A percentile compares a stretch with the other conserved stretches of the same genome.
Conservation (phyloP, 2,113 vertebrate genomes). For the Bubo scandiacus region DNA sequence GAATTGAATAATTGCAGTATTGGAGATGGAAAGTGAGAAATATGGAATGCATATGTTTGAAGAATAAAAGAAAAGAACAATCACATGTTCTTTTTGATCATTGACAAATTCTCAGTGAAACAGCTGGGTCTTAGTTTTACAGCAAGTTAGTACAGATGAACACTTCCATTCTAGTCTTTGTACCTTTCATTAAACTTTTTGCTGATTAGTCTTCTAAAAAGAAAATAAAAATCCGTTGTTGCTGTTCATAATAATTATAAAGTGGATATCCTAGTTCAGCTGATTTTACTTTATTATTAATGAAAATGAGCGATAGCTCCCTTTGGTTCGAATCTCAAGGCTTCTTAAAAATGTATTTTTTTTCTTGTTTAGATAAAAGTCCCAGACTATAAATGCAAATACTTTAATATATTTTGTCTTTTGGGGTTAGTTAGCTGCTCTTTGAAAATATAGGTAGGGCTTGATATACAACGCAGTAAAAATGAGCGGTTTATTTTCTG, state of each 20-base stretch:
- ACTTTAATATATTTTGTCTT: not conserved
- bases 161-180: not conserved
- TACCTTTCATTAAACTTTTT: not conserved
- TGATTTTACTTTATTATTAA: not conserved
- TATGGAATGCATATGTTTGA: not conserved
- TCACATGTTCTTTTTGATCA: not conserved
- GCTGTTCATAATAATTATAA: not conserved
- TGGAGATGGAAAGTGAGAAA: not conserved
- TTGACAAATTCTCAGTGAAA: not conserved
- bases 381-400: not conserved
- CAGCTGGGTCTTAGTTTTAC: not conserved
- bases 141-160: not conserved
- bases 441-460: not conserved
- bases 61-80: not conserved
- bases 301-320: not conserved
- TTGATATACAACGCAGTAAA: not conserved
- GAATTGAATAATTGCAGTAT: not conserved
- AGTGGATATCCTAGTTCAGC: not conserved
- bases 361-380: not conserved
- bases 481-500: not conserved
- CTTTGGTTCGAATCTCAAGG: not conserved
- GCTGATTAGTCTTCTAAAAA: not conserved
- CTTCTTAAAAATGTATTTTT: not conserved
- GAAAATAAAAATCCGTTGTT: not conserved
- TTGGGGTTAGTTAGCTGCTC: not conserved